These are phyloP conservation scores for Acrobasis suavella DNA, from an alignment of 2,888 invertebrate genomes.

Conservation along the genomic window DNA sequence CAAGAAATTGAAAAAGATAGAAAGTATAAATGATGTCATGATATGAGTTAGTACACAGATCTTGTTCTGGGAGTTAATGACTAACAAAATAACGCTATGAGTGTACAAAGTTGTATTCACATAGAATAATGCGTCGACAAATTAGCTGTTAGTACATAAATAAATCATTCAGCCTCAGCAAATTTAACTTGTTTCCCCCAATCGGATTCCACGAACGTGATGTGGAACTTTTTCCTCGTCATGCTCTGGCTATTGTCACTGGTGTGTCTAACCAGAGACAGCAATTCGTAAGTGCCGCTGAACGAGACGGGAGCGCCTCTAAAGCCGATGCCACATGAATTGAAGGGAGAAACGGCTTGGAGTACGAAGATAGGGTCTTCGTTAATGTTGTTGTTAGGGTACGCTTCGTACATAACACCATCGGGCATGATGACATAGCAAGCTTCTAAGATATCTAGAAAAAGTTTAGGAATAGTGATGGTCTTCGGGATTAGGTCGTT, in stretches of 20 bases:
- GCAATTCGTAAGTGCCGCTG: slow-evolving; percentile 53
- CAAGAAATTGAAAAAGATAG: no score
- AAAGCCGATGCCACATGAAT: slow-evolving; percentile 45
- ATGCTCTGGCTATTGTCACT: slow-evolving; percentile 37
- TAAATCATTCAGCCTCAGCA: no score
- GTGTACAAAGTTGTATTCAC: no score
- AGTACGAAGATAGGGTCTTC: slow-evolving; percentile 32
- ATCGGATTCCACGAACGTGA: slow-evolving; percentile 38
- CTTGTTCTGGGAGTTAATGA: no score
- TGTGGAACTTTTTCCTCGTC: slow-evolving; percentile 45
- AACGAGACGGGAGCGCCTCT: slow-evolving; percentile 36
- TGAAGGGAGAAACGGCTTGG: slow-evolving; percentile 39
- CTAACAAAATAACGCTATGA: no score
- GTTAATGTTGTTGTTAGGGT: slow-evolving; percentile 41
- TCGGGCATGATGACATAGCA: slow-evolving; percentile 52
- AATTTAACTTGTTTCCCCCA: slow-evolving; percentile 22
- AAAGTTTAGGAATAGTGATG: slow-evolving; percentile 43
- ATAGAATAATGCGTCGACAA: no score
- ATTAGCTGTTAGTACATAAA: no score
- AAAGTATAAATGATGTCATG: no score
- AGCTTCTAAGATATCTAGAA: slow-evolving; percentile 41
- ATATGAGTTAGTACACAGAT: no score
- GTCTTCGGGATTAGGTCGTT: slow-evolving; percentile 39
- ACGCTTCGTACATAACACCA: slow-evolving; percentile 45
- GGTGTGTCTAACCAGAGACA: slow-evolving; percentile 41